Evolutionary conservation across 2,113 vertebrate genomes (phyloP).

Genomic region (Scartelaos histophorus): DNA sequence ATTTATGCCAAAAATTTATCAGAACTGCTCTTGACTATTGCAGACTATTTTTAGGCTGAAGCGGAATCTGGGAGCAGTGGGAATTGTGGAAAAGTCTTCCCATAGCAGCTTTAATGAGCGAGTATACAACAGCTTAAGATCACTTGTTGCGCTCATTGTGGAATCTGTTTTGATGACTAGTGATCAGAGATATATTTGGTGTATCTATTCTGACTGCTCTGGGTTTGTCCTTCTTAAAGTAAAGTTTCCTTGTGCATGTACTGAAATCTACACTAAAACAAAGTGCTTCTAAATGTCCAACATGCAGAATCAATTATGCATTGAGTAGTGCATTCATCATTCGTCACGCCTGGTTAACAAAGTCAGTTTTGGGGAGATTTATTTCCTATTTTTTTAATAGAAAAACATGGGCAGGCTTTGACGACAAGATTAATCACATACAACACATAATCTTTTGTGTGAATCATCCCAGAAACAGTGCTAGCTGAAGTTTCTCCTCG

Average conservation of each 20-base stretch:
- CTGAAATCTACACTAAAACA: neutral
- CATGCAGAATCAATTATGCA: neutral
- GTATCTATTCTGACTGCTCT: slow-evolving; percentile 31
- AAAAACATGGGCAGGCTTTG: neutral
- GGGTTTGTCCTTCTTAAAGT: no score
- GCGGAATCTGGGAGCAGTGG: neutral
- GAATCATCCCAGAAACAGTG: slow-evolving; percentile 11
- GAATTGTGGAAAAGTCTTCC: slow-evolving; percentile 23
- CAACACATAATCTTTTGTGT: neutral
- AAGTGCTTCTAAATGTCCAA: neutral
- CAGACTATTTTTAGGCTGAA: neutral
- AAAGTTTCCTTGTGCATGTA: no score
- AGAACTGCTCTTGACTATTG: neutral
- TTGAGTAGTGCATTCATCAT: neutral
- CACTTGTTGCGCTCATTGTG: slow-evolving; percentile 27
- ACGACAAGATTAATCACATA: neutral
- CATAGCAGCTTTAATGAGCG: slow-evolving; percentile 14
- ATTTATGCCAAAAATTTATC: neutral
- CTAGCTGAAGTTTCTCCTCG: slow-evolving; percentile 1
- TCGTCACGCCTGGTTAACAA: neutral
- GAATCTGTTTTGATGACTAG: slow-evolving; percentile 36
- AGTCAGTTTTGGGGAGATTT: neutral
- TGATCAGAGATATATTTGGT: slow-evolving; percentile 45
- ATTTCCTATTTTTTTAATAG: neutral
- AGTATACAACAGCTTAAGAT: slow-evolving; percentile 35